Evolutionary conservation across 1,140 invertebrate genomes (phyloP), one percentile per base, ranked within the genome.

Genomic region (Diorhabda carinulata): DNA sequence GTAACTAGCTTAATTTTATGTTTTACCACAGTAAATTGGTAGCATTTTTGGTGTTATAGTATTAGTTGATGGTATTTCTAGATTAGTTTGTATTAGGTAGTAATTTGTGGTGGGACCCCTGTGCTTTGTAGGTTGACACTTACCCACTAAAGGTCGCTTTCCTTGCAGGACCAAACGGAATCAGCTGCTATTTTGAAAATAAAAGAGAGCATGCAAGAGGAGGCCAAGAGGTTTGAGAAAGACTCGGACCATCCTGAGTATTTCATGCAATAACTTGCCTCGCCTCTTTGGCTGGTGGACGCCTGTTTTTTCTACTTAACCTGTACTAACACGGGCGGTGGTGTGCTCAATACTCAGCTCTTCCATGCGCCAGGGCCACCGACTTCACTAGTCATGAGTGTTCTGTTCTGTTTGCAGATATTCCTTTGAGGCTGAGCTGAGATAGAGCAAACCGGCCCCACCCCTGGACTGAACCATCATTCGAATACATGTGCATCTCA

Each of bases 201-300:
- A 83, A 98, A 98, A 89, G 96, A 98, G 86, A 97, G 94, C 87
- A 98, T 98, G 96, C 96, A 98, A 85, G 96, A 98, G 86, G 97
- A 98, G 85, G 96, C 97, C 81, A 98, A 98, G 87, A 92, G 96
- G 85, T 98, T 98, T 88, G 96, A 98, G 86, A 98, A 98, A 89
- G 96, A 98, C 84, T 93, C 92, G 79, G 95, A 97, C 83, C 94
- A 96, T 85, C 92, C 94, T 79, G 94, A 97, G 86, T 96, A 96
- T 88, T 97, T 94, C 84, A 95, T 96, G 92, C 92, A 92, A 90
- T 95, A 91, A 90, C 76, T 78, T 74, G 72, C 79, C 80, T 79
- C 74, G 80, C 77, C 80, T 79, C 75, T 80, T 74, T 75, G 79
- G 78, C 80, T 80, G 80, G 80, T 81, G 79, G 77, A 80, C 77